Percentiles rank a stretch among this genome's conserved stretches.
phyloP scores from a whole-genome alignment of 2,113 vertebrate species.

The Dipodomys spectabilis region DNA sequence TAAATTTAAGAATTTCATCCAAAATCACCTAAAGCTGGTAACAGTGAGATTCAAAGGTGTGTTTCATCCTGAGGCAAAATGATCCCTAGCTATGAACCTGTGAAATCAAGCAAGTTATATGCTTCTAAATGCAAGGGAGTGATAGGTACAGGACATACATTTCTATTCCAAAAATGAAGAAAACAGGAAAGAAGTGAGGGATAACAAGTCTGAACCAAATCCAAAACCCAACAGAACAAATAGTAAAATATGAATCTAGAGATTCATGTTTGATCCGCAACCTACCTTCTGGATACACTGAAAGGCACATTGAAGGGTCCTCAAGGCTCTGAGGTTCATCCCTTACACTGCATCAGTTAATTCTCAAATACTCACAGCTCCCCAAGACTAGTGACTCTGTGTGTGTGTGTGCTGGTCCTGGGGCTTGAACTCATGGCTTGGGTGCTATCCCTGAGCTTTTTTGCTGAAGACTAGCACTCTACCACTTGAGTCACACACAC shows the following conservation, averaged over 20 bases:
- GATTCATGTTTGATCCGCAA: neutral
- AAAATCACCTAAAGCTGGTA: neutral
- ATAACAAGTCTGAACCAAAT: too few relatives aligned
- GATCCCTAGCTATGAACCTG: neutral
- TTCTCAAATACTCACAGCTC: too few relatives aligned
- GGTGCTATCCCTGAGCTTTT: too few relatives aligned
- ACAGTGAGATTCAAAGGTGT: neutral
- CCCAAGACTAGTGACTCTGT: too few relatives aligned
- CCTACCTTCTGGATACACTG: neutral
- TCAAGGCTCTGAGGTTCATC: neutral
- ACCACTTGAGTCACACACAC: too few relatives aligned
- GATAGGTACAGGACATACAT: neutral
- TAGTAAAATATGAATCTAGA: too few relatives aligned
- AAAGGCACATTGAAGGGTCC: neutral
- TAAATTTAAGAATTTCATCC: neutral
- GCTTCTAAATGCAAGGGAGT: neutral
- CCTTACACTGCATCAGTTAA: neutral
- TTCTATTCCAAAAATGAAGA: neutral
- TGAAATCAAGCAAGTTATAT: neutral
- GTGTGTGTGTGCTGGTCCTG: too few relatives aligned
- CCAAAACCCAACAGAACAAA: too few relatives aligned
- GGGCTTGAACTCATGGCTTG: too few relatives aligned
- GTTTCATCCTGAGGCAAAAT: neutral
- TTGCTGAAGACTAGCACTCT: too few relatives aligned
- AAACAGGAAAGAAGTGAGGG: too few relatives aligned